Conservation (phyloP, 1,140 invertebrate species). For the Daktulosphaira vitifoliae region DNA sequence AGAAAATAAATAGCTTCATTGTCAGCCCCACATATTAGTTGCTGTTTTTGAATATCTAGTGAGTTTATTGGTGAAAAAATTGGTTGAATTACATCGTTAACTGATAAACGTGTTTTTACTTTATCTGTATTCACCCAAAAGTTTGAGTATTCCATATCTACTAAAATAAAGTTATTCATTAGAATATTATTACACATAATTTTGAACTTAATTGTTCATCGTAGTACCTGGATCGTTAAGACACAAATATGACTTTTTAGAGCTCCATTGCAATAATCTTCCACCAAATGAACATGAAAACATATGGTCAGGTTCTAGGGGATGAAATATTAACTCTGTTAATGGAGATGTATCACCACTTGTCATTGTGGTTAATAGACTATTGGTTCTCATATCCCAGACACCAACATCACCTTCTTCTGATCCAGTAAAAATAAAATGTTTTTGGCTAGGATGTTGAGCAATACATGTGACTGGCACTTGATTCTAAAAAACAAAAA, state of each 20-base stretch:
- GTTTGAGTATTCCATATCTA: constrained; percentile 20
- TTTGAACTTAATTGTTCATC: too few species aligned
- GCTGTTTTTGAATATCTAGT: constrained; percentile 30
- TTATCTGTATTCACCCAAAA: constrained; percentile 19
- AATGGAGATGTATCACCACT: constrained; percentile 17
- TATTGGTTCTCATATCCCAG: constrained; percentile 22
- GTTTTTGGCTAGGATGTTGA: constrained; percentile 30
- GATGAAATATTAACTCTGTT: constrained; percentile 15
- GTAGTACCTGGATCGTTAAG: neutral
- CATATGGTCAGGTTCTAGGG: constrained; percentile 13
- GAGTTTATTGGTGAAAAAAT: constrained; percentile 21
- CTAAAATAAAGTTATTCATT: neutral
- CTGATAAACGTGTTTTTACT: constrained; percentile 10
- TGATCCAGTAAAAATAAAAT: constrained; percentile 26
- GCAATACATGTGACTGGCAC: constrained; percentile 24
- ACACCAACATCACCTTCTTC: constrained; percentile 27
- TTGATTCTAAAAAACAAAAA: constrained; percentile 1
- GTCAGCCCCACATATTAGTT: constrained; percentile 18
- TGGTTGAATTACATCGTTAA: constrained; percentile 21
- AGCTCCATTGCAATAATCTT: constrained; percentile 23
- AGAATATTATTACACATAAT: too few species aligned
- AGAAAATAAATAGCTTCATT: constrained; percentile 27
- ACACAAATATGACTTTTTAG: constrained; percentile 25
- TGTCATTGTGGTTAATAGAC: constrained; percentile 11
- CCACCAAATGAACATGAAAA: constrained; percentile 29